A percentile compares a stretch with the other conserved stretches of the same genome.
phyloP scores from a whole-genome alignment of 2,888 invertebrate genomes.

The Cephonodes hylas region DNA sequence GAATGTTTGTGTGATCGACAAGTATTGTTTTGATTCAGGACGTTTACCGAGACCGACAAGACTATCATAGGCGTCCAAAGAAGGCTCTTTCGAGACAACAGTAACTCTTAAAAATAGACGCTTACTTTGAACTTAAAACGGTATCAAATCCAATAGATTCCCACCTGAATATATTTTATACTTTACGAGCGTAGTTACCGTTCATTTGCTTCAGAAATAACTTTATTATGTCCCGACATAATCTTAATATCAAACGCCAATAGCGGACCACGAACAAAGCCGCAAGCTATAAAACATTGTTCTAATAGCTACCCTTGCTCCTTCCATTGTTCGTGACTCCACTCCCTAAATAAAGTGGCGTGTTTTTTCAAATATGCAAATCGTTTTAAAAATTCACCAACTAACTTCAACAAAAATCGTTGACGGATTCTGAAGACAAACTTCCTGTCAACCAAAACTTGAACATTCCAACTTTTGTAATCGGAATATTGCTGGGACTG shows the following conservation, averaged over 20 bases:
- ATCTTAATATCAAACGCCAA: background rate
- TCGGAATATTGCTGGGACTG: background rate
- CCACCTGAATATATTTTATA: background rate
- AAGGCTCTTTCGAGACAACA: too few relatives aligned
- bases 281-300: background rate
- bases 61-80: too few relatives aligned
- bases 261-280: background rate
- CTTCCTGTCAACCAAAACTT: background rate
- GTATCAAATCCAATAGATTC: background rate
- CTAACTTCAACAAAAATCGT: background rate
- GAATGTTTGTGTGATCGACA: too few relatives aligned
- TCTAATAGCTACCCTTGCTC: constrained; percentile 5
- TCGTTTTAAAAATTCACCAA: constrained; percentile 5
- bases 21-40: too few relatives aligned
- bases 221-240: background rate
- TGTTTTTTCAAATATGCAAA: constrained; percentile 3
- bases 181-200: background rate
- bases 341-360: constrained; percentile 2
- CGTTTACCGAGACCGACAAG: too few relatives aligned
- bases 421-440: background rate
- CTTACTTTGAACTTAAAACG: background rate
- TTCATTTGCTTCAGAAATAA: background rate
- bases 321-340: constrained; percentile 3
- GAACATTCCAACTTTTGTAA: background rate
- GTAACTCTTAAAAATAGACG: too few relatives aligned